Evolutionary conservation across 2,888 invertebrate species (phyloP).

Genomic region (Pimpla rufipes): DNA sequence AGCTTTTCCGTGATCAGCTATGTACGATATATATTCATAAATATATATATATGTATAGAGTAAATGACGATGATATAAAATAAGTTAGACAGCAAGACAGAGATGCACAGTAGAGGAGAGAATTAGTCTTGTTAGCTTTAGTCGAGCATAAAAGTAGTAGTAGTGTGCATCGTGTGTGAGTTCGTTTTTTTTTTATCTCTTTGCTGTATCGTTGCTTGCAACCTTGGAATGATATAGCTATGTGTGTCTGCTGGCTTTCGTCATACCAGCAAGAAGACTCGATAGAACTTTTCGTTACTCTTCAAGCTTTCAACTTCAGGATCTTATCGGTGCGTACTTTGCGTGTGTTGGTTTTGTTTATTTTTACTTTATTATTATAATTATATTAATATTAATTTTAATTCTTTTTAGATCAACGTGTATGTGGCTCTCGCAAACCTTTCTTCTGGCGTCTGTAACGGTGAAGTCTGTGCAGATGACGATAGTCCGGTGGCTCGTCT

Average conservation of each 20-base stretch:
- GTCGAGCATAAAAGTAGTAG: constrained; percentile 41
- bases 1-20: constrained; percentile 58
- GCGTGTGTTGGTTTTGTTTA: constrained; percentile 29
- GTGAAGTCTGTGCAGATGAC: constrained; percentile 89
- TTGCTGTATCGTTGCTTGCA: constrained; percentile 26
- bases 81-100: constrained; percentile 50
- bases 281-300: neutral
- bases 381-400: constrained; percentile 9
- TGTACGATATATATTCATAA: constrained; percentile 6
- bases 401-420: constrained; percentile 60
- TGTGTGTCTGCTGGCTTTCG: constrained; percentile 26
- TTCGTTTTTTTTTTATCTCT: constrained; percentile 14
- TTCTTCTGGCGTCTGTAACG: constrained; percentile 92
- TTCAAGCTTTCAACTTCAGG: constrained; percentile 1
- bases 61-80: constrained; percentile 32
- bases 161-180: constrained; percentile 41
- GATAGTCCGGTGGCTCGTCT: constrained; percentile 89
- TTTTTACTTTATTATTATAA: constrained; percentile 46
- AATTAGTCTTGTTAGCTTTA: constrained; percentile 48
- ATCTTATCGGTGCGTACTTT: constrained; percentile 17
- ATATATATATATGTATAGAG: constrained; percentile 30
- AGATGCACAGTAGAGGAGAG: constrained; percentile 43
- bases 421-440: constrained; percentile 86
- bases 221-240: constrained; percentile 7
- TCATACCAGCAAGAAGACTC: constrained; percentile 15